Conservation (phyloP, 2,888 invertebrate species). For the Mechanitis messenoides region DNA sequence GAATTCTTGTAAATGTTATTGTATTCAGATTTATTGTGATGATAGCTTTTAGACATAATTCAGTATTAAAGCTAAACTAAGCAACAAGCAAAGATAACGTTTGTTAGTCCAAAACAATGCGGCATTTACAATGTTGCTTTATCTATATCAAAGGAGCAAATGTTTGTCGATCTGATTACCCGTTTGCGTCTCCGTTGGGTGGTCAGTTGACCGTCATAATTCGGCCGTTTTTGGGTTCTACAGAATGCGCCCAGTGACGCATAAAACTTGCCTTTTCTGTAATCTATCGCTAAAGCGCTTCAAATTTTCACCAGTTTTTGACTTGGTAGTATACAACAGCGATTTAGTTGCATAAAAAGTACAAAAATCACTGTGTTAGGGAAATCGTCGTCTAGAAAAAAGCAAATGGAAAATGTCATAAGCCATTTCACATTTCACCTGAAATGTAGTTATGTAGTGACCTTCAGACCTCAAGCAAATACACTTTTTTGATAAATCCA, state of each 20-base stretch:
- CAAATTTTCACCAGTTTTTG: background rate
- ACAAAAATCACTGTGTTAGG: constrained; percentile 14
- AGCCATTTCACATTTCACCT: constrained; percentile 70
- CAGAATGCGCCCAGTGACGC: constrained; percentile 65
- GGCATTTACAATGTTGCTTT: constrained; percentile 47
- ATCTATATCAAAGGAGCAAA: constrained; percentile 59
- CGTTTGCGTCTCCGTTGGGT: constrained; percentile 48
- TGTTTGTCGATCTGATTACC: constrained; percentile 72
- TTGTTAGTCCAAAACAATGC: constrained; percentile 31
- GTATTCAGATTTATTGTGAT: background rate
- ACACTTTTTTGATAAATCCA: background rate
- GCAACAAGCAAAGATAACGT: constrained; percentile 13
- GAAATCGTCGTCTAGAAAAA: constrained; percentile 41
- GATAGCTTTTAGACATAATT: constrained; percentile 1
- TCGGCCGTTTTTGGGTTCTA: constrained; percentile 48
- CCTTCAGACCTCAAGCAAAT: constrained; percentile 15
- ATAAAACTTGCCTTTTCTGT: constrained; percentile 65
- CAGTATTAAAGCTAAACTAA: constrained; percentile 3
- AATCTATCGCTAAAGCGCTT: constrained; percentile 24
- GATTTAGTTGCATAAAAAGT: constrained; percentile 11
- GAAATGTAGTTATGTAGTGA: constrained; percentile 35
- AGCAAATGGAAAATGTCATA: constrained; percentile 59
- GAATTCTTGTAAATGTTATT: constrained; percentile 11
- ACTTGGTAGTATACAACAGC: constrained; percentile 35
- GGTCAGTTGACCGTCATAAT: constrained; percentile 76